Percentiles rank a stretch among this genome's conserved stretches.
These are phyloP conservation scores for Oxytorus armatus DNA, from an alignment of 2,888 invertebrate genomes.

Conservation along the genomic window DNA sequence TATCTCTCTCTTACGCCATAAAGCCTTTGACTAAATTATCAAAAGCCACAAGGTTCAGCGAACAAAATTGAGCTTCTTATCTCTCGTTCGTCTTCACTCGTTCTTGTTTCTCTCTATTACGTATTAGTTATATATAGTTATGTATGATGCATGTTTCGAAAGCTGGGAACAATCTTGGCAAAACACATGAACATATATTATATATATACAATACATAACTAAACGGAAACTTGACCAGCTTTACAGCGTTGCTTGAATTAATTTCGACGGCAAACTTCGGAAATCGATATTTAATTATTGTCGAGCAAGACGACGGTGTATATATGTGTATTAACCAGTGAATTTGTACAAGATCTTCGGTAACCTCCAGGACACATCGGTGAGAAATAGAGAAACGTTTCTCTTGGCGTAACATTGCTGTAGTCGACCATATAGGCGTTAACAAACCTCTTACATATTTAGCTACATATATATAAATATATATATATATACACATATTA, in stretches of 20 bases:
- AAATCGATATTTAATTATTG: conserved; percentile 56
- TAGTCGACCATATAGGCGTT: neutral
- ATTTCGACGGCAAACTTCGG: conserved; percentile 42
- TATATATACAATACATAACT: neutral
- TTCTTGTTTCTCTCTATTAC: conserved; percentile 1
- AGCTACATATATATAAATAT: neutral
- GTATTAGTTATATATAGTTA: neutral
- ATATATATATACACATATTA: conserved; percentile 18
- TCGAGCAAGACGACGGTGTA: conserved; percentile 11
- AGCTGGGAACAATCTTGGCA: neutral
- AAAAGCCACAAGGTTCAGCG: conserved; percentile 15
- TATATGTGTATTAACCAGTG: neutral
- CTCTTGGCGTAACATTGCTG: conserved; percentile 13
- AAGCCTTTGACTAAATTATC: conserved; percentile 25
- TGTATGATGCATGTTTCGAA: conserved; percentile 2
- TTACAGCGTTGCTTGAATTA: conserved; percentile 49
- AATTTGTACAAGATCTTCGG: conserved; percentile 26
- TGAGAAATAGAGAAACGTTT: conserved; percentile 7
- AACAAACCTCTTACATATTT: too few species aligned
- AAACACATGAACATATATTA: neutral
- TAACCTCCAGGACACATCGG: conserved; percentile 11
- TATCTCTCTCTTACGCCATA: neutral
- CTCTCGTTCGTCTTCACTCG: conserved; percentile 1
- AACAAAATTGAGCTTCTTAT: conserved; percentile 17
- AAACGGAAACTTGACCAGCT: conserved; percentile 24